Evolutionary conservation across 2,797 vertebrate genomes (phyloP), one percentile per base, ranked within the genome.

Genomic region (Hemibagrus guttatus): DNA sequence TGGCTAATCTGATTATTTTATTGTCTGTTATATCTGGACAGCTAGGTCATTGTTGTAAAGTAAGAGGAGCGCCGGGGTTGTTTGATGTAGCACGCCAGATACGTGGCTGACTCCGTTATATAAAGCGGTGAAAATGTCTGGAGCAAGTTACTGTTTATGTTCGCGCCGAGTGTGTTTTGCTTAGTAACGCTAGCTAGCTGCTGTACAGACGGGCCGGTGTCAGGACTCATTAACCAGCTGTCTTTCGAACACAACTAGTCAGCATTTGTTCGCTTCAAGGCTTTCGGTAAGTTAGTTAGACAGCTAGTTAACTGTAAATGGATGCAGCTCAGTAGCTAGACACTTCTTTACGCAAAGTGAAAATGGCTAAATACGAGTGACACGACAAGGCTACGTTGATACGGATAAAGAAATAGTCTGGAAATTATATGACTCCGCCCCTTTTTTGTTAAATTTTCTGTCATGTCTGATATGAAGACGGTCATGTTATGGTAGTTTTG

Each of bases 151-250:
- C 14, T 82, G 63, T 82, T 82, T 39, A 3, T 61, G 31, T 74
- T 74, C 12, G 1, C 11, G 13, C 26, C 21, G 16, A 35, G 12
- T 19, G 28, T 17, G 56, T 85, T 85, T 64, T 85, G 84, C 72
- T 85, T 85, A 66, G 84, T 78, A 85, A 85, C 71, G 84, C 84
- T 85, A 78, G 83, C 71, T 84, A 46, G 58, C 72, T 66, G 63
- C 26, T 31, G 80, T 23, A 31, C 61, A 52, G 42, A 2, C n/a
- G 66, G 80, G 80, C 80, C 80, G 61, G 63, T 46, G 12, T 59
- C n/a, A 21, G 31, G 56, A 19, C 54, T 1, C 16, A 0, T 14
- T 79, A 23, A 35, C 54, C 23, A 56, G 76, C 76, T 39, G 76
- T 9, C n/a, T 28, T 21, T 31, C 16, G 19, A 35, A 54, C 26